These are phyloP conservation scores for Cerastoderma edule DNA, from an alignment of 2,888 invertebrate genomes.

Conservation along the genomic window DNA sequence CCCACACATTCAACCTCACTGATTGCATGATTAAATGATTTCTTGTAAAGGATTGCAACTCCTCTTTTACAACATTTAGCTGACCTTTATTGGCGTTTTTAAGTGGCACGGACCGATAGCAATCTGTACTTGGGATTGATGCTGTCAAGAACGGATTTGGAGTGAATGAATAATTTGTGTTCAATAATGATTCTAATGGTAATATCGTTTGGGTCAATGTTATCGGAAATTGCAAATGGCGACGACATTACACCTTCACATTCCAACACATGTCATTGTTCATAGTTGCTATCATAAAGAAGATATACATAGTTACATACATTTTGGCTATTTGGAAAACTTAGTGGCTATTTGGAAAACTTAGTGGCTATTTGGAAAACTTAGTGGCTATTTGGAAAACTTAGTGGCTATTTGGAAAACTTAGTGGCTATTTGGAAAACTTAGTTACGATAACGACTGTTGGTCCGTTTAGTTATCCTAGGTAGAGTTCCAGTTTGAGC, in stretches of 20 bases:
- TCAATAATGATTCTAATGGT: conserved; percentile 1
- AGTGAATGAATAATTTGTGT: conserved; percentile 1
- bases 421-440: too few relatives aligned
- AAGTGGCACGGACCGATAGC: neutral
- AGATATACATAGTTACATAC: neutral
- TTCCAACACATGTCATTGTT: conserved; percentile 10
- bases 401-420: too few relatives aligned
- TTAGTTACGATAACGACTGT: too few relatives aligned
- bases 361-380: too few relatives aligned
- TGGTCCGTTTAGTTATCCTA: too few relatives aligned
- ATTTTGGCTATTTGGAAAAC: too few relatives aligned
- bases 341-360: too few relatives aligned
- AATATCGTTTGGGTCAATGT: conserved; percentile 1
- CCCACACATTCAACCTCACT: neutral
- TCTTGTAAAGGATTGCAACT: neutral
- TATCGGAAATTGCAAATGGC: neutral
- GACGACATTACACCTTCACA: conserved; percentile 14
- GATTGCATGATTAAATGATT: too few relatives aligned
- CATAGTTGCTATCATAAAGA: neutral
- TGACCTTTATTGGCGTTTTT: neutral
- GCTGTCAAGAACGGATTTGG: neutral
- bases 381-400: too few relatives aligned
- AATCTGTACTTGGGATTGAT: neutral
- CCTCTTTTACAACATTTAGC: conserved; percentile 11
- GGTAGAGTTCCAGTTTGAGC: too few relatives aligned